A percentile compares a stretch with the other conserved stretches of the same genome.
Evolutionary conservation across 1,140 invertebrate genomes (phyloP).

Genomic region (Subanguina moxae): DNA sequence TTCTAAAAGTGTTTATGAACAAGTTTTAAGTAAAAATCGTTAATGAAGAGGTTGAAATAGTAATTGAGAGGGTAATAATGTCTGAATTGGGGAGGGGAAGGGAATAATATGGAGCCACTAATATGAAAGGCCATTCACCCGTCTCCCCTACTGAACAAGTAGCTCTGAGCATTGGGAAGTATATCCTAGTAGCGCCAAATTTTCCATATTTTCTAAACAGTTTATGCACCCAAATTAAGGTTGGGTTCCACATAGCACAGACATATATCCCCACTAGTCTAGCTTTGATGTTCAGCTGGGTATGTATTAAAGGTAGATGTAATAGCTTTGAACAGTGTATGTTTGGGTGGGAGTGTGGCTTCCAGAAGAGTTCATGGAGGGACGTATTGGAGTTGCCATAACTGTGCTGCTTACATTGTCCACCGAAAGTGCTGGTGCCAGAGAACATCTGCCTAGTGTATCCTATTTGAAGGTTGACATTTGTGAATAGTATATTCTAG

Average conservation of each 20-base stretch:
- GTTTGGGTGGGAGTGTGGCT: slow-evolving; percentile 53
- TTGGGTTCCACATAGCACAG: slow-evolving; percentile 80
- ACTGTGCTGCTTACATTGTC: slow-evolving; percentile 57
- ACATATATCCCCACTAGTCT: slow-evolving; percentile 80
- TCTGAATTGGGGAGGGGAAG: no score
- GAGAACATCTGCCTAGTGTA: slow-evolving; percentile 58
- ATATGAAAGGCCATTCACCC: no score
- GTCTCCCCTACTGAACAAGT: no score
- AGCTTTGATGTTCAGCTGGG: slow-evolving; percentile 80
- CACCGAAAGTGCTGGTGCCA: slow-evolving; percentile 57
- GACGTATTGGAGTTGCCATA: slow-evolving; percentile 57
- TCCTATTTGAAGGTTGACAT: slow-evolving; percentile 56
- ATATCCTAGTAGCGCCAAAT: no score
- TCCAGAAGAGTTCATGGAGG: slow-evolving; percentile 59
- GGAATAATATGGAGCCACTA: no score
- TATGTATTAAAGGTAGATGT: slow-evolving; percentile 56
- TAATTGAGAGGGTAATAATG: no score
- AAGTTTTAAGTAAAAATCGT: no score
- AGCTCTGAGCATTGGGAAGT: no score
- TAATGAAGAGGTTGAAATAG: no score
- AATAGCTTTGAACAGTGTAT: no score
- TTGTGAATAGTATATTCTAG: not conserved
- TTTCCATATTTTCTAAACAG: not conserved
- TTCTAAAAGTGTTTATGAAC: no score
- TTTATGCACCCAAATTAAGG: not conserved